Evolutionary conservation across 1,140 invertebrate genomes (phyloP).

Genomic region (Drosophila pectinifera): DNA sequence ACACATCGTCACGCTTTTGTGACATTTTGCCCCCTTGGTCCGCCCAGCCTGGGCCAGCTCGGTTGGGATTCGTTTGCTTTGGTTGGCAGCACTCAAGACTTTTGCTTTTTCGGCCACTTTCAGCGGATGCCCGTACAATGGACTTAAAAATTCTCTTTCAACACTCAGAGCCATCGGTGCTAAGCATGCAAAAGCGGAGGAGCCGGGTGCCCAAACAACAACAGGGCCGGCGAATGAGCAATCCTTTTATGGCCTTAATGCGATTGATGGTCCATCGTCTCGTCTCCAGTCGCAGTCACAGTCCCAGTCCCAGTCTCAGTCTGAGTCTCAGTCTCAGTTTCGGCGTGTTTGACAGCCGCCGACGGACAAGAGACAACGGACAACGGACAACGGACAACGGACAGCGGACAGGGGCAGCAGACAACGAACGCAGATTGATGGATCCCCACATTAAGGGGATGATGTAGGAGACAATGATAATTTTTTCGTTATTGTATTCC

Average conservation of each 20-base stretch:
- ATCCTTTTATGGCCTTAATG: constrained; percentile 84
- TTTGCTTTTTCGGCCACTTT: constrained; percentile 62
- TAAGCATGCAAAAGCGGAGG: constrained; percentile 56
- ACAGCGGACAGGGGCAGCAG: constrained; percentile 39
- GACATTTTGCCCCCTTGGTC: constrained; percentile 70
- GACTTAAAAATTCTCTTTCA: constrained; percentile 81
- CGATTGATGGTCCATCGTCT: constrained; percentile 77
- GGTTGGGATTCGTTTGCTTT: constrained; percentile 12
- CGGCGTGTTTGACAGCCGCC: constrained; percentile 58
- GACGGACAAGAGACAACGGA: constrained; percentile 36
- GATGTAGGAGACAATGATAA: constrained; percentile 82
- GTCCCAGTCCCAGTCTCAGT: constrained; percentile 17
- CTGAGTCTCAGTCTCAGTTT: constrained; percentile 20
- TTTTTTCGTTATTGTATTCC: constrained; percentile 75
- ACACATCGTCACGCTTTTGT: constrained; percentile 84
- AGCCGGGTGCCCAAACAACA: constrained; percentile 27
- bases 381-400: constrained; percentile 16
- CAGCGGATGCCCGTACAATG: constrained; percentile 70
- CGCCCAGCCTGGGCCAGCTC: background rate
- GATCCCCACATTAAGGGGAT: constrained; percentile 78
- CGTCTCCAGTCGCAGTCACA: constrained; percentile 19
- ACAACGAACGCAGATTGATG: constrained; percentile 81
- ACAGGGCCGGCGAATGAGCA: constrained; percentile 68
- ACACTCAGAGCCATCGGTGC: constrained; percentile 51
- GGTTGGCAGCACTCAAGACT: constrained; percentile 60